Base-by-base conservation (phyloP, 2,113 vertebrate species). In the Osmerus mordax region DNA sequence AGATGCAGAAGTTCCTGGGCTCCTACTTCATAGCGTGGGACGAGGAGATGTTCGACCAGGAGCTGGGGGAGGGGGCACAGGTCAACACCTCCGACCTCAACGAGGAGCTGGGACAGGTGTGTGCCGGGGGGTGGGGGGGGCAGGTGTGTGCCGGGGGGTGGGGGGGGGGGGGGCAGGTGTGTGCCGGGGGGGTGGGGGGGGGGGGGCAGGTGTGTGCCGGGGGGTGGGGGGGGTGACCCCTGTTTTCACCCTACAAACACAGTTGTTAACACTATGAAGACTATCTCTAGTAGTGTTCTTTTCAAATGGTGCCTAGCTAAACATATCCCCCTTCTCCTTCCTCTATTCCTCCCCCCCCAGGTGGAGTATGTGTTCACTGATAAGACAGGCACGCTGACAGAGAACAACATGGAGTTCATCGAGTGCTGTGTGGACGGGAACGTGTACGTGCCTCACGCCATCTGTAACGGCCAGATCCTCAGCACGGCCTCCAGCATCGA, bases 1-100 rank as follows among this genome's bases (percentile, higher is more conserved):
- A 99, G 92, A 98, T 99, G 97, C 97, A 99, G 91, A 99, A 99
- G 82, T 99, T 99, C 82, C 90, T 99, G 1, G 97, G 97, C 74
- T 99, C 97, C 18, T 99, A 98, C 78, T 99, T 99, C 85, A 94
- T 99, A 81, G 91, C 94, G 0, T 99, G 97, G 97, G 97, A 99
- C 19, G 92, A 97, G 65, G 97, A 98, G 67, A 98, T 99, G 96
- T 95, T 94, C 65, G 97, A 99, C 7, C 96, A 97, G 65, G 95
- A 94, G 60, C 89, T 90, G 15, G 95, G 96, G 13, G 95, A 96
- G 85, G 94, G 97, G 4, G 96, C 97, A 2, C 89, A 97, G 74
- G 97, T 99, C 60, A 99, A 99, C 90, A 99, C 97, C 0, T 99
- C 97, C 0, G 97, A 99, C 76, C 91, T 99, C 55, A 99, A 99